These are phyloP conservation scores for Drosophila incognita DNA, from an alignment of 2,888 invertebrate species.

Conservation along the genomic window DNA sequence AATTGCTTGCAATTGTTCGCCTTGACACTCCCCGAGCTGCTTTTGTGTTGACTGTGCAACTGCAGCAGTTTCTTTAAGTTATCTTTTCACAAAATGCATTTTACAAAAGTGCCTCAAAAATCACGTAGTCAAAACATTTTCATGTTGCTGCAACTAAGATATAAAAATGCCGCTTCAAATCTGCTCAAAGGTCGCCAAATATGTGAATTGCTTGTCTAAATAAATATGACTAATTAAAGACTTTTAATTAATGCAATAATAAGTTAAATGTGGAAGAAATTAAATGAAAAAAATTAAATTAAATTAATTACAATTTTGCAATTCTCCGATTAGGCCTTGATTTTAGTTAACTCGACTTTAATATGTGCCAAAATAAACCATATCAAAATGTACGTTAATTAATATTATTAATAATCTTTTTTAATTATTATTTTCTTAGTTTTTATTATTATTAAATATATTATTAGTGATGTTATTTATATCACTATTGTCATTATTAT, in stretches of 20 bases:
- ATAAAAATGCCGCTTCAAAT: neutral
- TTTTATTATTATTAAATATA: neutral
- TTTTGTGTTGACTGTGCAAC: slow-evolving; percentile 26
- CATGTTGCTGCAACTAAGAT: neutral
- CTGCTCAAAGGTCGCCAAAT: neutral
- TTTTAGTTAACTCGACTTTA: neutral
- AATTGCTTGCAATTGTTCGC: slow-evolving; percentile 31
- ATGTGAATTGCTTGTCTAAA: neutral
- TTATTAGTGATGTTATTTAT: neutral
- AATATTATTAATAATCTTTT: neutral
- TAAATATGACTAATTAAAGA: neutral
- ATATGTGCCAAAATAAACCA: neutral
- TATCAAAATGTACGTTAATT: neutral
- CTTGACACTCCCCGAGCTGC: slow-evolving; percentile 10
- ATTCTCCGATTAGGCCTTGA: too few relatives aligned
- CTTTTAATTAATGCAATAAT: neutral
- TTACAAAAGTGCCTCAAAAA: slow-evolving; percentile 21
- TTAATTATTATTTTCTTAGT: neutral
- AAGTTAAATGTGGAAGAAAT: neutral
- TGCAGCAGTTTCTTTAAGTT: slow-evolving; percentile 27
- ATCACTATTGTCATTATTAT: neutral
- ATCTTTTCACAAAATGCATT: slow-evolving; percentile 4
- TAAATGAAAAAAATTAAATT: neutral
- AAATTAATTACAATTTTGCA: too few relatives aligned
- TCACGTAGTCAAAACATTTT: slow-evolving; percentile 28